A percentile compares a stretch with the other conserved stretches of the same genome.
These are phyloP conservation scores for Ceuthmochares aereus DNA, from an alignment of 2,113 vertebrate genomes.

Conservation along the genomic window DNA sequence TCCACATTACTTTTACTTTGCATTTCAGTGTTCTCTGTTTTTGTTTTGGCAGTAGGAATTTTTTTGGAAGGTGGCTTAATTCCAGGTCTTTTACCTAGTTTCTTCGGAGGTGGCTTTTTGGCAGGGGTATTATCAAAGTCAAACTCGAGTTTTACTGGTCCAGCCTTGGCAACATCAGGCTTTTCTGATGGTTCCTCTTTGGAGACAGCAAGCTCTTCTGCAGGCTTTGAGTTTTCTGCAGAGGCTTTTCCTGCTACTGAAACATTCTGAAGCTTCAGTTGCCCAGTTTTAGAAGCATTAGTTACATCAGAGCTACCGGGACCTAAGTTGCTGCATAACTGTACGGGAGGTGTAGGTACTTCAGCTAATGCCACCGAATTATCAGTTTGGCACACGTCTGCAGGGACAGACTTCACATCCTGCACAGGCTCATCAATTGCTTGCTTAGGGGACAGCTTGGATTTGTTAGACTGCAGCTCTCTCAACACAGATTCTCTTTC, in stretches of 20 bases:
- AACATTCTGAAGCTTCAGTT: conserved; percentile 69
- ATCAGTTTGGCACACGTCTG: neutral
- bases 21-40: neutral
- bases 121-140: conserved; percentile 77
- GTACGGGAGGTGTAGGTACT: neutral
- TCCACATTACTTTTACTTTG: neutral
- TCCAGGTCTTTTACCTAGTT: conserved; percentile 74
- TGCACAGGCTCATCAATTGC: neutral
- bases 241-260: conserved; percentile 11
- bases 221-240: neutral
- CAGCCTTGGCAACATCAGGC: neutral
- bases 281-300: conserved; percentile 66
- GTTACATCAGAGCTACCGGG: conserved; percentile 61
- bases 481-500: neutral
- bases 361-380: neutral
- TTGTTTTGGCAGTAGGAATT: neutral
- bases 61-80: conserved; percentile 71
- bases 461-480: neutral
- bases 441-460: neutral
- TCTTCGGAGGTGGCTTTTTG: conserved; percentile 76
- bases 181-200: neutral
- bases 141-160: conserved; percentile 82
- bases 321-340: conserved; percentile 68
- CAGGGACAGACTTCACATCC: neutral
- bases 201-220: neutral